Evolutionary conservation across 2,888 invertebrate genomes (phyloP).

Genomic region (Callimorpha dominula): DNA sequence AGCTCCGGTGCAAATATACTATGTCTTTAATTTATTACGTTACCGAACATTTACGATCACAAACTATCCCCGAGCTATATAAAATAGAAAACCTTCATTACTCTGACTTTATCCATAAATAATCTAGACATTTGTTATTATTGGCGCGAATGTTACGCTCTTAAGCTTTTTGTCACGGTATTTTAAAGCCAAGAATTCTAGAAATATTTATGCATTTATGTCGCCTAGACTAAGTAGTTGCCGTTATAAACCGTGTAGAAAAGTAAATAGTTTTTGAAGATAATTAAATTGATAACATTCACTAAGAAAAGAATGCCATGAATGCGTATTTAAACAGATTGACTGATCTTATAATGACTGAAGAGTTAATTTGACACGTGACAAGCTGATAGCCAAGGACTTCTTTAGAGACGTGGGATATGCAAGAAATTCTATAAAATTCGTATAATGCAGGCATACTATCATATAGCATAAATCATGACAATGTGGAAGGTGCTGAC

Average conservation of each 20-base stretch:
- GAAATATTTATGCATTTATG: neutral
- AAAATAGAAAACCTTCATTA: slow-evolving; percentile 4
- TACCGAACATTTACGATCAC: neutral
- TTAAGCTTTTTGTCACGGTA: slow-evolving; percentile 1
- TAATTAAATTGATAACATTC: neutral
- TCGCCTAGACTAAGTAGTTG: neutral
- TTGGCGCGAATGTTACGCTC: neutral
- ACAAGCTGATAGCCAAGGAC: too few species aligned
- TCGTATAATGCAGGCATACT: too few species aligned
- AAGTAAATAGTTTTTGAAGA: neutral
- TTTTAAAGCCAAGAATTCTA: slow-evolving; percentile 1
- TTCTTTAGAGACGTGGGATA: too few species aligned
- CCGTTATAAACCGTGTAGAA: neutral
- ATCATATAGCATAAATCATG: too few species aligned
- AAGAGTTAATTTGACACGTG: too few species aligned
- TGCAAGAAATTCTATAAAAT: too few species aligned
- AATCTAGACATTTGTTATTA: slow-evolving; percentile 16
- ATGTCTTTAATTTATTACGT: neutral
- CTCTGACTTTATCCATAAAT: slow-evolving; percentile 14
- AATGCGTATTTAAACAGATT: too few species aligned
- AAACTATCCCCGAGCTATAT: neutral
- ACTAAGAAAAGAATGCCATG: neutral
- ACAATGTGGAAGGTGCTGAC: too few species aligned
- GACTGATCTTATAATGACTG: too few species aligned
- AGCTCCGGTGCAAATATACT: neutral